phyloP scores from a whole-genome alignment of 2,888 invertebrate genomes.

The Ophioninae sp. region DNA sequence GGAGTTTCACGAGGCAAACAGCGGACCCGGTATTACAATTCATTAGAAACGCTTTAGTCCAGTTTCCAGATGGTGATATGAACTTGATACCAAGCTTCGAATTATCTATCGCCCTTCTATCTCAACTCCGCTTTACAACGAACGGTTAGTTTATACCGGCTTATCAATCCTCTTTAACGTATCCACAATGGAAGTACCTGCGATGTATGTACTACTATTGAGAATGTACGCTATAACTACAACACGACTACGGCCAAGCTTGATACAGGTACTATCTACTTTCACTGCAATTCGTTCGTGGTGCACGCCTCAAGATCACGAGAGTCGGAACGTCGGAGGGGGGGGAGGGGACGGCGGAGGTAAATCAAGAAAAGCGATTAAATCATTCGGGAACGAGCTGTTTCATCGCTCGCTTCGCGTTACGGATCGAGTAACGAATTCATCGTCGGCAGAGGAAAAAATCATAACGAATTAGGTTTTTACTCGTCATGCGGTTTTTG shows the following conservation, averaged over 20 bases:
- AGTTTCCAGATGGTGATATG: conserved; percentile 45
- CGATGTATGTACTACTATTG: conserved; percentile 20
- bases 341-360: background rate
- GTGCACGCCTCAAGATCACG: conserved; percentile 21
- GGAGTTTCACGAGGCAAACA: conserved; percentile 20
- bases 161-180: conserved; percentile 46
- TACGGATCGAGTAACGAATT: conserved; percentile 12
- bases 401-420: conserved; percentile 18
- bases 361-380: conserved; percentile 23
- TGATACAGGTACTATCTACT: conserved; percentile 36
- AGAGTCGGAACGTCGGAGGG: background rate
- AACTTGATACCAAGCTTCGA: conserved; percentile 29
- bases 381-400: conserved; percentile 22
- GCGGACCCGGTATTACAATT: conserved; percentile 31
- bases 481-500: background rate
- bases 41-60: conserved; percentile 47
- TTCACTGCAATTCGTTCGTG: conserved; percentile 47
- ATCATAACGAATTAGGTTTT: conserved; percentile 12
- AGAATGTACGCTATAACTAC: conserved; percentile 14
- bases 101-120: conserved; percentile 44
- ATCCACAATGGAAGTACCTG: conserved; percentile 36
- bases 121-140: conserved; percentile 20
- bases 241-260: conserved; percentile 4
- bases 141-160: conserved; percentile 23
- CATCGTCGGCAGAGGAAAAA: background rate